Conservation (phyloP, 2,888 invertebrate genomes). For the Apamea monoglypha region DNA sequence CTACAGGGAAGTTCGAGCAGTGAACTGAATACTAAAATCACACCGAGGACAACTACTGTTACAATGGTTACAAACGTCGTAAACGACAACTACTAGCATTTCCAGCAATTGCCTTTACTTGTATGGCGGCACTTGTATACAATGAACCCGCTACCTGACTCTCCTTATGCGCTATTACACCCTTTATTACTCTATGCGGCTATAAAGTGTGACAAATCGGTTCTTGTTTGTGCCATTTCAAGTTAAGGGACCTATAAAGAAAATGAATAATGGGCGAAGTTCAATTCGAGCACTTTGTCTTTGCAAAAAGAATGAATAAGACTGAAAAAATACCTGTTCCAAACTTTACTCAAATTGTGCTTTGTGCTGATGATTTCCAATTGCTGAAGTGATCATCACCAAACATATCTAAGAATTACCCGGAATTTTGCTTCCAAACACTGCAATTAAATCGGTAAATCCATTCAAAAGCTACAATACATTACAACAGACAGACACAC, state of each 20-base stretch:
- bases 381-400: neutral
- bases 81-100: constrained; percentile 46
- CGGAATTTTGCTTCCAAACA: neutral
- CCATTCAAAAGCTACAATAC: neutral
- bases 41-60: constrained; percentile 39
- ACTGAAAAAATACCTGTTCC: neutral
- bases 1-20: constrained; percentile 33
- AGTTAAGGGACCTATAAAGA: constrained; percentile 35
- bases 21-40: constrained; percentile 60
- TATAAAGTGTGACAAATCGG: constrained; percentile 48
- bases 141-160: constrained; percentile 47
- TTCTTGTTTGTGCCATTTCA: constrained; percentile 52
- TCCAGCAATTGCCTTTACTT: constrained; percentile 46
- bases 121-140: constrained; percentile 43
- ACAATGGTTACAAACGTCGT: constrained; percentile 37
- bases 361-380: neutral
- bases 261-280: constrained; percentile 44
- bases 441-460: neutral
- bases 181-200: constrained; percentile 47
- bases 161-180: constrained; percentile 46
- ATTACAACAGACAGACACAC: neutral
- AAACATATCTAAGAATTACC: neutral
- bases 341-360: neutral
- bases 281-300: constrained; percentile 28
- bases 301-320: constrained; percentile 11